These are phyloP conservation scores for Henricia sp. DNA, from an alignment of 53 echinoderm and acorn worm genomes.

Conservation along the genomic window DNA sequence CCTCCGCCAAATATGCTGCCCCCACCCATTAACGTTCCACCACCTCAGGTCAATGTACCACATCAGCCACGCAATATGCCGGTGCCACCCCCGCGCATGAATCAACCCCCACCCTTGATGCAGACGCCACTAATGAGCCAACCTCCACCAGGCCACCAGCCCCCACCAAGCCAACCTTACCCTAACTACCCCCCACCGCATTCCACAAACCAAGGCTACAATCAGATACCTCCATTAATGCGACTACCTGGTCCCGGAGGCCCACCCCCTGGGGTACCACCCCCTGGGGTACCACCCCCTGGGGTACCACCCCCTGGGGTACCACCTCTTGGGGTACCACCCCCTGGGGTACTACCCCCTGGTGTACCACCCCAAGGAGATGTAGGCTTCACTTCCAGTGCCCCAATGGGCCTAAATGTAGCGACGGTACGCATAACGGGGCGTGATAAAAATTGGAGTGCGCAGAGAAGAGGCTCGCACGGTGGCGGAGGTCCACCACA, in stretches of 20 bases:
- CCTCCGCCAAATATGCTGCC: conserved; percentile 56
- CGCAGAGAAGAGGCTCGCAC: conserved; percentile 55
- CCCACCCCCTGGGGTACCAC: neutral
- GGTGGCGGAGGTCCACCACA: conserved; percentile 12
- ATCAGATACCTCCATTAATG: conserved; percentile 42
- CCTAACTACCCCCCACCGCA: conserved; percentile 50
- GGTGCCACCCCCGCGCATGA: conserved; percentile 48
- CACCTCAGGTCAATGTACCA: conserved; percentile 43
- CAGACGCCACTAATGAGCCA: conserved; percentile 56
- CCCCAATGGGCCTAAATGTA: conserved; percentile 68
- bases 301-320: conserved; percentile 17
- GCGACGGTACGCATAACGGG: conserved; percentile 93
- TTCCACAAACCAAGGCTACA: conserved; percentile 34
- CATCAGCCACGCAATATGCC: conserved; percentile 60
- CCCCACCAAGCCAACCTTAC: conserved; percentile 57
- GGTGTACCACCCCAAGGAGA: conserved; percentile 21
- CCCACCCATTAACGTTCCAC: conserved; percentile 46
- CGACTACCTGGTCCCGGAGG: conserved; percentile 36
- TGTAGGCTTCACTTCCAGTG: conserved; percentile 31
- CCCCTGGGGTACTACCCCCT: conserved; percentile 22
- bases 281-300: neutral
- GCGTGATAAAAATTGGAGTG: conserved; percentile 57
- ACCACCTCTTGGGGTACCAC: conserved; percentile 39
- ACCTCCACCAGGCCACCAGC: conserved; percentile 50
- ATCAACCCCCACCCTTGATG: conserved; percentile 45